phyloP scores from a whole-genome alignment of 2,888 invertebrate genomes.

The Clitarchus hookeri region DNA sequence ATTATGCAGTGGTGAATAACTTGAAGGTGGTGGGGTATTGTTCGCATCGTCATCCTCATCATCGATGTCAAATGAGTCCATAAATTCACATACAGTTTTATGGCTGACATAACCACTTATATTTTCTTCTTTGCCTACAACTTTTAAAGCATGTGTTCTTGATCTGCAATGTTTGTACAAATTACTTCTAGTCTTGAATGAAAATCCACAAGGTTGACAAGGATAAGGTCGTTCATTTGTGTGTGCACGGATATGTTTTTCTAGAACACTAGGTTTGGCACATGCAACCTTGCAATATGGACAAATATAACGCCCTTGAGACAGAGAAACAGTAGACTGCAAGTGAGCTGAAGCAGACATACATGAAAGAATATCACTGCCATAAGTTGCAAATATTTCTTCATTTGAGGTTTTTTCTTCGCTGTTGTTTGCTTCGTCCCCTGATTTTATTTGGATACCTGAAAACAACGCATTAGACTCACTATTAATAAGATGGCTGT shows the following conservation, averaged over 20 bases:
- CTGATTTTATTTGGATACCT: neutral
- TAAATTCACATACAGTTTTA: conserved; percentile 30
- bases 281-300: conserved; percentile 87
- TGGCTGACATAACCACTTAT: neutral
- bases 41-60: conserved; percentile 35
- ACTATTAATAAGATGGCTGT: neutral
- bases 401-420: neutral
- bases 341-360: neutral
- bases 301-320: conserved; percentile 77
- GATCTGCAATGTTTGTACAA: conserved; percentile 87
- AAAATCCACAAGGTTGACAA: conserved; percentile 85
- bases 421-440: neutral
- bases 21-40: conserved; percentile 50
- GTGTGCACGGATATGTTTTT: conserved; percentile 92
- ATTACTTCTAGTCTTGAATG: conserved; percentile 93
- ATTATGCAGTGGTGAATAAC: conserved; percentile 43
- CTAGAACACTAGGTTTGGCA: conserved; percentile 90
- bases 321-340: conserved; percentile 22
- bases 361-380: neutral
- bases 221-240: conserved; percentile 93
- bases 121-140: conserved; percentile 55
- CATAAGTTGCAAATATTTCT: conserved; percentile 14
- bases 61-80: conserved; percentile 37
- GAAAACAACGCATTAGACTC: neutral
- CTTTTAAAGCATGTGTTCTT: conserved; percentile 70